phyloP scores from a whole-genome alignment of 2,888 invertebrate genomes.

The Apamea sordens region DNA sequence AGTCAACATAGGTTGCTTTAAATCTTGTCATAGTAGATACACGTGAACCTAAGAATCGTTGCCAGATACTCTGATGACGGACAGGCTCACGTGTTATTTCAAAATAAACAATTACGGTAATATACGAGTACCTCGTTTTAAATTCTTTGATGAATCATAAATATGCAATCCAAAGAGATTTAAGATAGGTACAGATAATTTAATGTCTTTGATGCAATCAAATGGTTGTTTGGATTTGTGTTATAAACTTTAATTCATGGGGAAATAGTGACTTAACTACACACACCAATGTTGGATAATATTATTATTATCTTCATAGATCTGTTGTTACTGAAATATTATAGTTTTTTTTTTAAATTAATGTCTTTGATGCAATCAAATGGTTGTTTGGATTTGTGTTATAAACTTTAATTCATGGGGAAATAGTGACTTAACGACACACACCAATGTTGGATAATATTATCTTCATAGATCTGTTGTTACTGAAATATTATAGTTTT shows the following conservation, averaged over 20 bases:
- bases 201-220: no score
- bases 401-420: neutral
- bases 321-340: no score
- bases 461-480: neutral
- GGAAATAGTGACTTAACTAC: no score
- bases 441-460: neutral
- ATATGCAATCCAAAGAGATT: no score
- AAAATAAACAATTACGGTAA: neutral
- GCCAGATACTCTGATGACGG: neutral
- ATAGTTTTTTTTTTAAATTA: no score
- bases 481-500: neutral
- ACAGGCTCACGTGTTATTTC: slow-evolving; percentile 20
- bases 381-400: neutral
- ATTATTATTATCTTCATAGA: no score
- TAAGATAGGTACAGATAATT: no score
- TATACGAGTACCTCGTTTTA: neutral
- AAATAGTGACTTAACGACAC: neutral
- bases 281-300: no score
- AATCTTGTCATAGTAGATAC: slow-evolving; percentile 13
- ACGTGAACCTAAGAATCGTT: slow-evolving; percentile 2
- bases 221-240: no score
- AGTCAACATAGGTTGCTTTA: neutral
- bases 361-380: no score
- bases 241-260: no score
- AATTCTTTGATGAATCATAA: slow-evolving; percentile 5